These are phyloP conservation scores for Laticauda laticaudata DNA, from an alignment of 2,113 vertebrate genomes.

Conservation along the genomic window DNA sequence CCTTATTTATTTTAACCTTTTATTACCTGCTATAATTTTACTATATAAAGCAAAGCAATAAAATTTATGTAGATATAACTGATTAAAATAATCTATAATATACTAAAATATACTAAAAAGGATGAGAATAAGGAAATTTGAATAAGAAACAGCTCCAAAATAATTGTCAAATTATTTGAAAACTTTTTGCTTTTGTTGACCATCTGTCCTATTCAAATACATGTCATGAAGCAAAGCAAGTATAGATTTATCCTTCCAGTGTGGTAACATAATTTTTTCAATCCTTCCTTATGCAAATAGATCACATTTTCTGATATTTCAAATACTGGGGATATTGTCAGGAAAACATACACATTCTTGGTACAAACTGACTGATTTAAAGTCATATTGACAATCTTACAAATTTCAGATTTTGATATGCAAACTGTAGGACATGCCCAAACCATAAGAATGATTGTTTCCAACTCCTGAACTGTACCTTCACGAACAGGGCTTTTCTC, in stretches of 20 bases:
- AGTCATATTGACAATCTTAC: not conserved
- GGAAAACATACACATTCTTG: not conserved
- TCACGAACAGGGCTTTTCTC: not conserved
- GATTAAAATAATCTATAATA: not conserved
- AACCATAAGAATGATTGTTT: not conserved
- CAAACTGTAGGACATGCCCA: not conserved
- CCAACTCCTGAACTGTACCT: not conserved
- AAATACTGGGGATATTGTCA: not conserved
- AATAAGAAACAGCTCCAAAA: not conserved
- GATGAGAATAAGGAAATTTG: not conserved
- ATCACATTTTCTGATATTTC: not conserved
- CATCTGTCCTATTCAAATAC: not conserved
- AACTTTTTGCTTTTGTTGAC: not conserved
- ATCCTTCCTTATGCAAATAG: not conserved
- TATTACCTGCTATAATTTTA: not conserved
- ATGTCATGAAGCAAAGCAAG: not conserved
- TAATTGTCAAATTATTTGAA: not conserved
- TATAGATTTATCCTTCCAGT: not conserved
- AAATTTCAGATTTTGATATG: not conserved
- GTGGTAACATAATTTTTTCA: not conserved
- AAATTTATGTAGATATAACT: not conserved
- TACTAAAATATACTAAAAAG: not conserved
- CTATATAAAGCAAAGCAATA: not conserved
- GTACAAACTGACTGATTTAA: not conserved
- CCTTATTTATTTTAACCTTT: not conserved